Conservation (phyloP, 2,888 invertebrate genomes). For the Drosophila yooni region DNA sequence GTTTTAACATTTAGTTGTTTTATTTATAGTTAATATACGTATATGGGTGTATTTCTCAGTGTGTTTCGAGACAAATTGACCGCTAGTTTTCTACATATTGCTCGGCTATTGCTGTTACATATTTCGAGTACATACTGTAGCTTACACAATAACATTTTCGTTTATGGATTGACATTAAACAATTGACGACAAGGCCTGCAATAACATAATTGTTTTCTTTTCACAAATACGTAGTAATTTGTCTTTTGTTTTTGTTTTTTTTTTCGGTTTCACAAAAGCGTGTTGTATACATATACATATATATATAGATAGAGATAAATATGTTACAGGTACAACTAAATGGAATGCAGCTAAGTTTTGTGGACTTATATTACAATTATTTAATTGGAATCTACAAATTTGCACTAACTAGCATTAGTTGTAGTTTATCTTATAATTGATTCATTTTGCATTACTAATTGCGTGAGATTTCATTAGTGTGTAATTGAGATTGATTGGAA, state of each 20-base stretch:
- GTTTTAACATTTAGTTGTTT: conserved; percentile 63
- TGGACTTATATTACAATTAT: conserved; percentile 37
- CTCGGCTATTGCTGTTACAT: conserved; percentile 42
- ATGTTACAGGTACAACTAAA: conserved; percentile 61
- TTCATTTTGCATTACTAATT: conserved; percentile 51
- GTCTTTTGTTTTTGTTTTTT: conserved; percentile 12
- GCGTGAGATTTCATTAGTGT: conserved; percentile 55
- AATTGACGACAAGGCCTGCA: conserved; percentile 53
- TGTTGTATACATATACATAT: conserved; percentile 18
- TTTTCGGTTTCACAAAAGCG: conserved; percentile 22
- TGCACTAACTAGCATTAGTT: conserved; percentile 41
- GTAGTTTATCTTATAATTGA: conserved; percentile 50
- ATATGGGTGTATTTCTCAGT: conserved; percentile 41
- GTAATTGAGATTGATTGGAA: conserved; percentile 23
- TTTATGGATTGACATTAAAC: conserved; percentile 26
- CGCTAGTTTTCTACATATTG: conserved; percentile 34
- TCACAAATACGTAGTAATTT: not conserved
- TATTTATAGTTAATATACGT: conserved; percentile 64
- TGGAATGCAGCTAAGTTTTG: conserved; percentile 36
- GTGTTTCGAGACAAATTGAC: conserved; percentile 59
- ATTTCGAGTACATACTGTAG: conserved; percentile 55
- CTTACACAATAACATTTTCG: conserved; percentile 36
- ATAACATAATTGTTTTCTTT: conserved; percentile 47
- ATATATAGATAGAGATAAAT: conserved; percentile 25
- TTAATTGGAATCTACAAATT: conserved; percentile 44